phyloP scores from a whole-genome alignment of 2,888 invertebrate genomes.

The Mythimna vitellina region DNA sequence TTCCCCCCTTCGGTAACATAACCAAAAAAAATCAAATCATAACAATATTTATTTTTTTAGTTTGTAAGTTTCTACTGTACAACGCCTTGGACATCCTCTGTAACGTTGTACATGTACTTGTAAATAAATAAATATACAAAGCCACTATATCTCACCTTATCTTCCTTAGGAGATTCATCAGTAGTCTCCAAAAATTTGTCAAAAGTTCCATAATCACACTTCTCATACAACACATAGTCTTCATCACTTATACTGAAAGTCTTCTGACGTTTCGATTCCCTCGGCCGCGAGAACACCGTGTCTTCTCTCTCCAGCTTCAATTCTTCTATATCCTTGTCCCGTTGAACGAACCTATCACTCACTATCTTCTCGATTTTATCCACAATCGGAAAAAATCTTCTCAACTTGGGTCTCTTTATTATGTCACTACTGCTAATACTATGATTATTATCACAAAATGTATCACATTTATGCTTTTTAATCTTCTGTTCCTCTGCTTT shows the following conservation, averaged over 20 bases:
- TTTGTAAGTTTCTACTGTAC: no score
- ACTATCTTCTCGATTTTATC: constrained; percentile 83
- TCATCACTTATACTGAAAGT: constrained; percentile 82
- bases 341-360: constrained; percentile 75
- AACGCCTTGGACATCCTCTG: no score
- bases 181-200: constrained; percentile 71
- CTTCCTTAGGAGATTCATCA: constrained; percentile 74
- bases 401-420: constrained; percentile 85
- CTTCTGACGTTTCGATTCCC: constrained; percentile 82
- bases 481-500: constrained; percentile 78
- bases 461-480: constrained; percentile 89
- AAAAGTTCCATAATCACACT: constrained; percentile 86
- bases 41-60: no score
- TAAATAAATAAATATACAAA: no score
- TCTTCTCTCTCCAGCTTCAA: constrained; percentile 82
- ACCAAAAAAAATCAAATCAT: no score
- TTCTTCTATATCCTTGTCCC: constrained; percentile 80
- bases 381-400: constrained; percentile 80
- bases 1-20: no score
- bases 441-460: constrained; percentile 71
- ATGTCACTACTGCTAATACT: constrained; percentile 74
- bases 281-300: constrained; percentile 79
- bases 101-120: no score
- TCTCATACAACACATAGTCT: constrained; percentile 83
- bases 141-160: constrained; percentile 15